Percentiles rank a stretch among this genome's conserved stretches.
phyloP scores from a whole-genome alignment of 2,888 invertebrate species.

The Selenia dentaria region DNA sequence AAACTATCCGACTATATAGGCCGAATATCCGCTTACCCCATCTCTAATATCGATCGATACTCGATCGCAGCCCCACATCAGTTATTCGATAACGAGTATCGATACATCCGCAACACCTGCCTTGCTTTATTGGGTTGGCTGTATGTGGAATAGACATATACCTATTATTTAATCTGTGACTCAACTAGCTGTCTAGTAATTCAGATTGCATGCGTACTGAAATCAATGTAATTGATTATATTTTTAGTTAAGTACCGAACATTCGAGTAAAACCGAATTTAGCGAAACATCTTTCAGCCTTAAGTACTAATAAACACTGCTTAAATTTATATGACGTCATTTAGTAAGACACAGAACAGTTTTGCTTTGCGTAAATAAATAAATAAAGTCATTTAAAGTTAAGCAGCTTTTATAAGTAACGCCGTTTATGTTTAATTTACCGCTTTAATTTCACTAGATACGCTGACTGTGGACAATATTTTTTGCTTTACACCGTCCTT shows the following conservation, averaged over 20 bases:
- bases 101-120: conserved; percentile 59
- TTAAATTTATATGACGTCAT: no score
- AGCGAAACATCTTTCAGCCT: no score
- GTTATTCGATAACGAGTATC: conserved; percentile 57
- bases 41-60: conserved; percentile 24
- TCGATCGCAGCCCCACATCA: conserved; percentile 42
- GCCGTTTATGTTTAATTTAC: no score
- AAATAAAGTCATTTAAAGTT: no score
- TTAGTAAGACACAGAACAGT: no score
- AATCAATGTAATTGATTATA: not conserved
- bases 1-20: not conserved
- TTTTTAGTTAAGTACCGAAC: not conserved
- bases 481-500: no score
- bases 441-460: no score
- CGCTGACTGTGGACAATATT: no score
- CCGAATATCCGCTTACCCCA: conserved; percentile 5
- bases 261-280: no score
- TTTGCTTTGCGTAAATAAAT: no score
- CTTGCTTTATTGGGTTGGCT: conserved; percentile 19
- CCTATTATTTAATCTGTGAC: not conserved
- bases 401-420: no score
- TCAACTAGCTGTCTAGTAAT: conserved; percentile 5
- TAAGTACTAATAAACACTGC: no score
- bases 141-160: conserved; percentile 10
- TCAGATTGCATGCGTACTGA: conserved; percentile 2